A percentile compares a stretch with the other conserved stretches of the same genome.
Evolutionary conservation across 2,797 vertebrate genomes (phyloP).

Genomic region (Apogon hyalosoma): DNA sequence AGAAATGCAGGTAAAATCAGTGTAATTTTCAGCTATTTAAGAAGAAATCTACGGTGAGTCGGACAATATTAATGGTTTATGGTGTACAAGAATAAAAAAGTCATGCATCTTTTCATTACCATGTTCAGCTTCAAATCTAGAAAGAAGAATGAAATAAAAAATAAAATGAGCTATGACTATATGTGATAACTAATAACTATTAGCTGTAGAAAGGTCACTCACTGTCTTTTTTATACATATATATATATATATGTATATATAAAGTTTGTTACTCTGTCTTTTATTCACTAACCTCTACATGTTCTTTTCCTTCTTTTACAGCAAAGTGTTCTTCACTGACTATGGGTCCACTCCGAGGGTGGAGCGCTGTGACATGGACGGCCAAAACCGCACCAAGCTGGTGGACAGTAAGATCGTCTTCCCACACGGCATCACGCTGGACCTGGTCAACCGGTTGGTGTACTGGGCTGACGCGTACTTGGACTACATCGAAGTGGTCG

Average conservation of each 20-base stretch:
- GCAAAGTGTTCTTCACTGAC: conserved; percentile 98
- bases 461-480: conserved; percentile 98
- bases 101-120: no score
- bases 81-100: no score
- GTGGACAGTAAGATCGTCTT: conserved; percentile 98
- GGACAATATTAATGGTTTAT: no score
- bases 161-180: no score
- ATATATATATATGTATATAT: no score
- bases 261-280: not conserved
- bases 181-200: no score
- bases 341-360: conserved; percentile 96
- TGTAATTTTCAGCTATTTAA: no score
- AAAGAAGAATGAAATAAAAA: no score
- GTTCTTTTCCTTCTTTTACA: conserved; percentile 58
- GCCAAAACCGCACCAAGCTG: conserved; percentile 96
- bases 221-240: no score
- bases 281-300: not conserved
- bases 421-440: conserved; percentile 94
- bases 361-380: conserved; percentile 98
- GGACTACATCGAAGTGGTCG: conserved; percentile 98
- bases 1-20: not conserved
- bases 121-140: no score
- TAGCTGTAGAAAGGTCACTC: no score
- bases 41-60: no score
- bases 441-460: conserved; percentile 93